Evolutionary conservation across 2,113 vertebrate species (phyloP), one percentile per base, ranked within the genome.

Genomic region (Vulpes ferrilata): DNA sequence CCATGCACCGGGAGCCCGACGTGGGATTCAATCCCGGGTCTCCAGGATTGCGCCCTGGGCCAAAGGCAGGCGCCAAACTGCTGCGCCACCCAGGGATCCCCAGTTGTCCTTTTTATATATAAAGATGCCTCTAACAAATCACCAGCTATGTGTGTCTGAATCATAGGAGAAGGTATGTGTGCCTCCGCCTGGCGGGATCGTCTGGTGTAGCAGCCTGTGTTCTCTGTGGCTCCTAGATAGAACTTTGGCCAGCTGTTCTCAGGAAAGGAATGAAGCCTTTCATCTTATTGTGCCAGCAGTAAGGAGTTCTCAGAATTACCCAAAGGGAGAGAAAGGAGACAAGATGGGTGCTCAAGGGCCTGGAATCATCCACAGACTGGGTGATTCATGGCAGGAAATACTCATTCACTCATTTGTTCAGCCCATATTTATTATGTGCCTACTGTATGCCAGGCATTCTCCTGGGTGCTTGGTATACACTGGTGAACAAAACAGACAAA

Each of bases 181-280:
- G 65, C 87, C 79, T 57, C n/a, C 0, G 3, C 11, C 57, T 27
- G 51, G 19, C 8, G 2, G 62, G 51, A 27, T 35, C 30, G 59
- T 74, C 65, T 2, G 0, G 15, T 11, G 83, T 20, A 30, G 30
- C 0, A 0, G 20, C 76, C 32, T 32, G 30, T 65, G 85, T 60
- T 38, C 38, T 59, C 35, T 23, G 20, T 38, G 90, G 69, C 67
- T 82, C 23, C 23, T 10, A 55, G 80, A 30, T 32, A 81, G 93
- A 88, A 65, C 88, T 81, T 62, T 19, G 65, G 60, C 71, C 71
- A 88, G 93, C 59, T 84, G 85, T 88, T 87, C 55, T 51, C 19
- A 79, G 93, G 51, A 96, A 64, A 79, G 93, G 51, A 96, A 64
- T 64, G 51, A 92, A 93, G 67, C 64, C 51, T 83, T 96, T 96